phyloP scores from a whole-genome alignment of 2,888 invertebrate species.

The Phasia obesa region DNA sequence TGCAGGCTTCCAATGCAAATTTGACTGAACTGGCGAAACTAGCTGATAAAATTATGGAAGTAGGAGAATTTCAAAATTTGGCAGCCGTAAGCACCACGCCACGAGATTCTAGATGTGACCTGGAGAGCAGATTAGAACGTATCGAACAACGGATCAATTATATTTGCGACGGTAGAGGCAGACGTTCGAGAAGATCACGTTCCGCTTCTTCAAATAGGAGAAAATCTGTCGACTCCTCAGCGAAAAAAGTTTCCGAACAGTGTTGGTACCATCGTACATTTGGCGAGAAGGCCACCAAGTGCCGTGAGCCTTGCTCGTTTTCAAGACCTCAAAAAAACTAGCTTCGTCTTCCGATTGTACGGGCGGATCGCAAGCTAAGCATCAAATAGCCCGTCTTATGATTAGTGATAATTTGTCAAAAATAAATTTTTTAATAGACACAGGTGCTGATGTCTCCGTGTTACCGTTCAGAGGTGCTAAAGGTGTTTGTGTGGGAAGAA shows the following conservation, averaged over 20 bases:
- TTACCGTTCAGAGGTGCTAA: constrained; percentile 19
- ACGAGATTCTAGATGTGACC: not conserved
- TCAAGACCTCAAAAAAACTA: constrained; percentile 5
- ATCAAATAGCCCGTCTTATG: constrained; percentile 9
- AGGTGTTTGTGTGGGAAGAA: too few species aligned
- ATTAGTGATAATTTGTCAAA: too few species aligned
- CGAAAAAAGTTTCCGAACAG: not conserved
- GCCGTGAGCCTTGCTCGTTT: constrained; percentile 48
- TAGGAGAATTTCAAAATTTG: too few species aligned
- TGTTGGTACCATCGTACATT: constrained; percentile 56
- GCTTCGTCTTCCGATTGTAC: not conserved
- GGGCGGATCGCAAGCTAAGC: not conserved
- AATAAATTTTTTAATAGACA: constrained; percentile 7
- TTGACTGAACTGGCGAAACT: too few species aligned
- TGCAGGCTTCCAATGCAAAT: too few species aligned
- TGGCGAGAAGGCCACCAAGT: constrained; percentile 45
- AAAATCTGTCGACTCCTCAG: too few species aligned
- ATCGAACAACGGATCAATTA: too few species aligned
- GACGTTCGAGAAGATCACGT: too few species aligned
- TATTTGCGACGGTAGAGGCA: too few species aligned
- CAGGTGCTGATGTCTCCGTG: constrained; percentile 50
- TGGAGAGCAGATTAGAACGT: too few species aligned
- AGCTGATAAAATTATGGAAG: too few species aligned
- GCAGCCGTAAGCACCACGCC: not conserved
- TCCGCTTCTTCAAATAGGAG: too few species aligned